These are phyloP conservation scores for Lacerta viridis DNA, from an alignment of 2,797 vertebrate genomes.

Conservation along the genomic window DNA sequence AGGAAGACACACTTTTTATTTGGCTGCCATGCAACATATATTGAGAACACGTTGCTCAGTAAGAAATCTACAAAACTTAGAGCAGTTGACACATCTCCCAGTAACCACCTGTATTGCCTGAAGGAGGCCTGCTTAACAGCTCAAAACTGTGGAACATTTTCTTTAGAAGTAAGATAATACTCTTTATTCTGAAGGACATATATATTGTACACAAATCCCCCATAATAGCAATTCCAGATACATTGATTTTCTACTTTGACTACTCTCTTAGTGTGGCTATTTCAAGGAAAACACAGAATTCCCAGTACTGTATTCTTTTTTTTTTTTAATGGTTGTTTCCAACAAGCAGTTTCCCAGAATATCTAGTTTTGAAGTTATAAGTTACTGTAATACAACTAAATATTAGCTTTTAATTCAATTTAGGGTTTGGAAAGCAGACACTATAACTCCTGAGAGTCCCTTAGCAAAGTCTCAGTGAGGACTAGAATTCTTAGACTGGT, in stretches of 20 bases:
- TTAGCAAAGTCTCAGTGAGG: not conserved
- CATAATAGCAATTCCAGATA: conserved; percentile 41
- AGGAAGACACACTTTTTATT: not conserved
- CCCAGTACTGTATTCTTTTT: not conserved
- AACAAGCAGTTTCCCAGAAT: conserved; percentile 58
- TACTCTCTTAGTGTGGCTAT: conserved; percentile 47
- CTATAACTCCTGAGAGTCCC: not conserved
- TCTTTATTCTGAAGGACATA: not conserved
- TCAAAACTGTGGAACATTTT: not conserved
- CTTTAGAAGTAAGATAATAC: not conserved
- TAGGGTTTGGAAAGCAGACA: not conserved
- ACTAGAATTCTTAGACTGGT: not conserved
- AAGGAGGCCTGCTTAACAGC: not conserved
- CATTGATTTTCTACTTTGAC: conserved; percentile 35
- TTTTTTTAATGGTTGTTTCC: not conserved
- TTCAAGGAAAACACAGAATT: conserved; percentile 55
- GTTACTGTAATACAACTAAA: conserved; percentile 35
- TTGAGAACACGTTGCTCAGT: not conserved
- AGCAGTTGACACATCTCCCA: not conserved
- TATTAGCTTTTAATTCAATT: conserved; percentile 38
- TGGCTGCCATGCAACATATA: not conserved
- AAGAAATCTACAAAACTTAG: not conserved
- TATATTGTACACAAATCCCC: not conserved
- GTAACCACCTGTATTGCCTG: not conserved
- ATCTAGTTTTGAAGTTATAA: conserved; percentile 44